Evolutionary conservation across 2,797 vertebrate species (phyloP), one percentile per base, ranked within the genome.

Genomic region (Enteromius paludinosus): DNA sequence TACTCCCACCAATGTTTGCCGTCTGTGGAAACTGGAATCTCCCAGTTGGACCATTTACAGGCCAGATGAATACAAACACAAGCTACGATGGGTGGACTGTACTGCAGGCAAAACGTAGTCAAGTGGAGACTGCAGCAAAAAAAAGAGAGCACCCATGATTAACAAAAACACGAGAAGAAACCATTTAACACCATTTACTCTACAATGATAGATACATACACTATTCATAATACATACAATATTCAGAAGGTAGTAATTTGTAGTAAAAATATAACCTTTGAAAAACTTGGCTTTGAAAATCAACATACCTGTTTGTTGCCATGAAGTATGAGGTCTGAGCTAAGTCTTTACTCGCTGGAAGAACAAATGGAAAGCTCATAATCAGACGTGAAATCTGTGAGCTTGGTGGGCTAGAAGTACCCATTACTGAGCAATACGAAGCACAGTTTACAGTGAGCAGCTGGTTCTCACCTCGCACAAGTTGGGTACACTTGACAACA

Each of bases 291-390:
- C 12, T n/a, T 69, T 69, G 28, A 72, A 33, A 72, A 52, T 20
- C 28, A 95, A 92, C 96, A 96, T 96, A 97, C 98, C 98, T 99
- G 97, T 99, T 99, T 92, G 98, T 99, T 94, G 98, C 98, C 98
- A 99, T 99, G 92, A 99, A 99, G 96, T 99, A 99, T 92, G 98
- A 99, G 69, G 98, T 99, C 94, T 99, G 98, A 91, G 98, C 98
- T 95, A 99, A 95, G 95, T 99, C 98, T 96, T 99, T 99, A 95
- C 98, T 99, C 91, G 98, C 98, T 99, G 97, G 76, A 87, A 93
- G 95, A 95, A 89, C 92, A 90, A 92, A 91, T 90, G 65, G 89
- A 92, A 89, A 85, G 83, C 68, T 81, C 69, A 41, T 75, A 33
- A 70, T 83, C 47, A 71, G 41, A 71, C 35, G 43, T 64, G 28